Evolutionary conservation across 2,797 vertebrate genomes (phyloP).

Genomic region (Lates japonicus): DNA sequence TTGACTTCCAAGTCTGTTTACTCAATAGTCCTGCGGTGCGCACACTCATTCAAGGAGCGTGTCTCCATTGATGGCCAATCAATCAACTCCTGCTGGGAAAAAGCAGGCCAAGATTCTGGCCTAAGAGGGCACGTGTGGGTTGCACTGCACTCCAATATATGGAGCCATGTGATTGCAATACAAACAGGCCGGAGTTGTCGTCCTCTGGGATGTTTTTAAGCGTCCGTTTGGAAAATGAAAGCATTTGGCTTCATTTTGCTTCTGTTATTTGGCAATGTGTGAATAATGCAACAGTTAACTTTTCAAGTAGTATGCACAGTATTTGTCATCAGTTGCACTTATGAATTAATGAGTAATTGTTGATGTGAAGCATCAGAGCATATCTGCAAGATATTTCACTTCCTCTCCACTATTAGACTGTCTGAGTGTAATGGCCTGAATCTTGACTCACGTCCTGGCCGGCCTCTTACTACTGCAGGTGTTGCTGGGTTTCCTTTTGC

Average conservation of each 20-base stretch:
- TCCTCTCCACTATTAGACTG: constrained; percentile 63
- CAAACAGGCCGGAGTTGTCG: constrained; percentile 49
- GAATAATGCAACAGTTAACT: constrained; percentile 3
- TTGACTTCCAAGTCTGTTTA: constrained; percentile 86
- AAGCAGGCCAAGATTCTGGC: constrained; percentile 69
- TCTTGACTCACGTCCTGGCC: constrained; percentile 82
- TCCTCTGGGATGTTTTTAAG: constrained; percentile 39
- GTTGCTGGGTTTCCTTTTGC: constrained; percentile 82
- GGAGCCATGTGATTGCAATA: constrained; percentile 58
- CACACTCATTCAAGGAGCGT: constrained; percentile 74
- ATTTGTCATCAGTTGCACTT: constrained; percentile 16
- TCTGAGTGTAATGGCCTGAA: constrained; percentile 71
- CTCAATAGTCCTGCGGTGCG: constrained; percentile 76
- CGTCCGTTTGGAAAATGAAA: constrained; percentile 12
- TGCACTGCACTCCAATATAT: constrained; percentile 63
- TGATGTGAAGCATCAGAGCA: constrained; percentile 38
- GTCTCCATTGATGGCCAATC: constrained; percentile 85
- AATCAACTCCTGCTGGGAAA: constrained; percentile 79
- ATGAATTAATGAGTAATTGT: constrained; percentile 11
- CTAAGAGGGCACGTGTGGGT: constrained; percentile 64
- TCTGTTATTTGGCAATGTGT: constrained; percentile 8
- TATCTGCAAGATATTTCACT: constrained; percentile 37
- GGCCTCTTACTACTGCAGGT: constrained; percentile 79
- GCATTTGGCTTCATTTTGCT: neutral
- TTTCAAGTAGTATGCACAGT: neutral